Base-by-base conservation (phyloP, 1,140 invertebrate species). In the Drosophila truncata region DNA sequence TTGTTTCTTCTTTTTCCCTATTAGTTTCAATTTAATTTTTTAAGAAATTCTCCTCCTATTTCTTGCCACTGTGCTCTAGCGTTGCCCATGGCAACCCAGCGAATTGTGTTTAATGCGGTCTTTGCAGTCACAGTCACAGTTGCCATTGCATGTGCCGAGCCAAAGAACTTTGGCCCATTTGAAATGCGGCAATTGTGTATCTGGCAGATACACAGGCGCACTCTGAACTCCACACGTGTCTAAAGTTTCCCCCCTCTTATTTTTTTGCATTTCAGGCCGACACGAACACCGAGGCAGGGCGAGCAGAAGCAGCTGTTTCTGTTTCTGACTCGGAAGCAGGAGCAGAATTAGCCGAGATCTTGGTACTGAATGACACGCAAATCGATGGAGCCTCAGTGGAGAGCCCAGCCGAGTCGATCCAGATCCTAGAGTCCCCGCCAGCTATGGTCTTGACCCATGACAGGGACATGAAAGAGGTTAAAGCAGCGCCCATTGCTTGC, bases 321-420 rank as follows among this genome's bases (percentile, higher is more conserved):
- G 44, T 61, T 57, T 66, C 54, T 44, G 33, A 60, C 42, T 20
- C 64, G 52, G 66, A 37, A 42, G 35, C 65, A 39, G 65, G n/a
- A 59, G 27, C 42, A 18, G 66, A 91, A 75, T 91, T 91, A 83
- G 87, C 76, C 72, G 84, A 91, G 76, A 85, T 91, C 80, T 86
- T 82, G 77, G 84, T 91, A 59, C 79, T 82, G 88, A 88, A 84
- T 91, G 88, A 91, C 88, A 91, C 88, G 70, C 81, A 91, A 91
- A 84, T 91, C 81, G 84, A 84, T 84, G 81, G 14, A 55, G 52
- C 35, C 64, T 70, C 29, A 69, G 69, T 18, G 67, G 42, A 23
- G 50, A 46, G n/a, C 10, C 37, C 31, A 46, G 47, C 33, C 39
- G n/a, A 59, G 39, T 31, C 27, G 23, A 54, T 39, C 37, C 55